These are phyloP conservation scores for Esox lucius DNA, from an alignment of 2,797 vertebrate genomes.

Conservation along the genomic window DNA sequence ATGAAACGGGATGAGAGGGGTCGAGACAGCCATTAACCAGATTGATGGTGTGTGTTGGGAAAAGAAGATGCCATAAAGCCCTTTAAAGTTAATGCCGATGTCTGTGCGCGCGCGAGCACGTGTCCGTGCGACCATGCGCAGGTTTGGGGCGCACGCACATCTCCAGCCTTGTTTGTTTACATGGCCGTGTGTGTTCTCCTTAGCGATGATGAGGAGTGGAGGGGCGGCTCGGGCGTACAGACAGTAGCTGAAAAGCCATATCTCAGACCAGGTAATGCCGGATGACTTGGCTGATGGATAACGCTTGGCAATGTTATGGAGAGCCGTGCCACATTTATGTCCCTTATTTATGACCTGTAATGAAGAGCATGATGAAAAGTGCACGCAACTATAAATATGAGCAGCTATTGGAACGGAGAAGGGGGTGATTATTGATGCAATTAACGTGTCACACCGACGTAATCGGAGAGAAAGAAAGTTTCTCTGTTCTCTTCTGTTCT, in stretches of 20 bases:
- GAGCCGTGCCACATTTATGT: constrained; percentile 73
- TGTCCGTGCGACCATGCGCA: background rate
- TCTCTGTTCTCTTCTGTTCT: too few relatives aligned
- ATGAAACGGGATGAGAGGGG: constrained; percentile 82
- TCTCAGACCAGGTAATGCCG: constrained; percentile 78
- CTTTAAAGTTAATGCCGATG: constrained; percentile 76
- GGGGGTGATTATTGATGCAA: constrained; percentile 77
- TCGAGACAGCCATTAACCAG: constrained; percentile 76
- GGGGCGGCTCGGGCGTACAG: constrained; percentile 32
- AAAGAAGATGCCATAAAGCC: constrained; percentile 81
- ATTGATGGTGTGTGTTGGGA: constrained; percentile 79
- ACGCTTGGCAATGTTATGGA: constrained; percentile 74
- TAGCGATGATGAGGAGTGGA: constrained; percentile 69
- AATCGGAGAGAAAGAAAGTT: constrained; percentile 31
- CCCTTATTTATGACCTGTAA: constrained; percentile 81
- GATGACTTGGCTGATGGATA: constrained; percentile 74
- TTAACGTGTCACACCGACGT: constrained; percentile 74
- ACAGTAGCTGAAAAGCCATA: constrained; percentile 71
- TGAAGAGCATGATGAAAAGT: constrained; percentile 85
- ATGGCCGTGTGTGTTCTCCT: constrained; percentile 50
- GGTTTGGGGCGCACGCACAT: background rate
- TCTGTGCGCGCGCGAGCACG: background rate
- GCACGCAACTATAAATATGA: constrained; percentile 83
- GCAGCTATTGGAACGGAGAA: constrained; percentile 61
- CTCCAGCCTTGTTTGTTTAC: background rate